Evolutionary conservation across 2,797 vertebrate species (phyloP), one percentile per base, ranked within the genome.

Genomic region (Netta rufina): DNA sequence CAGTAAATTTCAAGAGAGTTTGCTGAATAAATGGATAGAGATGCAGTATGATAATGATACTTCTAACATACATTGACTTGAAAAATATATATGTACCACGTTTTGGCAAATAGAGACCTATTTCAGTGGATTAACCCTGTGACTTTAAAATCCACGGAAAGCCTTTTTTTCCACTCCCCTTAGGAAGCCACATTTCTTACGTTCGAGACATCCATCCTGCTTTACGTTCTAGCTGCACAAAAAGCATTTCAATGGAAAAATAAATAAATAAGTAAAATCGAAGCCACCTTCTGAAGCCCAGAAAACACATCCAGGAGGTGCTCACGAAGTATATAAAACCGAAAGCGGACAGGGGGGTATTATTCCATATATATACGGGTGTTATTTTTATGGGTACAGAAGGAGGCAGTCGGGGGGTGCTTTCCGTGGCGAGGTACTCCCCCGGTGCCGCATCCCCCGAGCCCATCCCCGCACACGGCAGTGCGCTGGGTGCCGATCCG

Each of bases 61-160:
- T 28, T 84, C 56, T 66, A 89, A 81, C 38, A 41, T 3, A 43
- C 62, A 81, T 83, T 56, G 6, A 47, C 36, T 60, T 67, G 9
- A 53, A 75, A 82, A 74, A 85, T 57, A 0, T 11, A 11, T 21
- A 38, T 25, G 30, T 5, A 51, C 71, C 16, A 10, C 6, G 9
- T 89, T 18, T 75, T 7, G 13, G 21, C 30, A 92, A 95, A 89
- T 14, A 64, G 22, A 80, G 20, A 61, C 12, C 14, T 53, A 47
- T 72, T 87, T 87, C 70, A 89, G 39, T 57, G 92, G 74, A 91
- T 69, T 87, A 93, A 75, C 27, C 20, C 11, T 21, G 43, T 19
- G 22, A 22, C 32, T 85, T 74, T 58, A 78, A 69, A 86, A 88
- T 36, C 17, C 21, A 14, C 39, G n/a, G 30, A 73, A 75, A 47